Base-by-base conservation (phyloP, 2,888 invertebrate species). In the Pantelozetes paolii region DNA sequence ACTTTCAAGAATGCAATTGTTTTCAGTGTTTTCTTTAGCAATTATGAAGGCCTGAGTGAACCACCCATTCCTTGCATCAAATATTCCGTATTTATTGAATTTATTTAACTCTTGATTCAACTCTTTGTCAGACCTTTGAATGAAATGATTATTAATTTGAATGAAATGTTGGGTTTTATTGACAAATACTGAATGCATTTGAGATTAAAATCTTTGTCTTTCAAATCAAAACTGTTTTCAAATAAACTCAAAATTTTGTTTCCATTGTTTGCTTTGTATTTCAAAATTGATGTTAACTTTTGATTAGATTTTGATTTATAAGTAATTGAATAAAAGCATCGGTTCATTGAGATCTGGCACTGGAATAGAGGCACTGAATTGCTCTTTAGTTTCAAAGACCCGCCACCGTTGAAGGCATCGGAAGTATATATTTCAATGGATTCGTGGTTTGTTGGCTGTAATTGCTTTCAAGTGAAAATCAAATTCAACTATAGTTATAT, bases 381-480 rank as follows among this genome's bases (percentile, higher is more conserved):
- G 5, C 5, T n/a, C 11, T 50, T 50, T 8, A 50, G 50, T 50
- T n/a, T 9, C 8, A 80, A 62, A 50, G 78, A 79, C 9, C 80
- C 80, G 36, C 81, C 80, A 23, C 80, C 80, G 72, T 77, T 76
- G 75, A 78, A 80, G 1, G 78, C 80, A 72, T 77, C 78, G 18
- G 75, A 71, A 13, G 71, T 71, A 76, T 77, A 67, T 42, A 75
- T 26, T 45, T 69, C 13, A 78, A 67, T 18, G 2, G 20, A 13
- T 9, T 28, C 45, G 30, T 74, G 70, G 54, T 59, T 76, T 42
- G 77, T 75, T 11, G 87, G 86, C 80, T 57, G 57, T 15, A 57
- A 26, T 26, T 57, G 26, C 26, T 57, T 8, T 57, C 20, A n/a
- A n/a, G n/a, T n/a, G n/a, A n/a, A n/a, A n/a, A n/a, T n/a, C n/a